phyloP scores from a whole-genome alignment of 2,797 vertebrate genomes.

The Molossus molossus region DNA sequence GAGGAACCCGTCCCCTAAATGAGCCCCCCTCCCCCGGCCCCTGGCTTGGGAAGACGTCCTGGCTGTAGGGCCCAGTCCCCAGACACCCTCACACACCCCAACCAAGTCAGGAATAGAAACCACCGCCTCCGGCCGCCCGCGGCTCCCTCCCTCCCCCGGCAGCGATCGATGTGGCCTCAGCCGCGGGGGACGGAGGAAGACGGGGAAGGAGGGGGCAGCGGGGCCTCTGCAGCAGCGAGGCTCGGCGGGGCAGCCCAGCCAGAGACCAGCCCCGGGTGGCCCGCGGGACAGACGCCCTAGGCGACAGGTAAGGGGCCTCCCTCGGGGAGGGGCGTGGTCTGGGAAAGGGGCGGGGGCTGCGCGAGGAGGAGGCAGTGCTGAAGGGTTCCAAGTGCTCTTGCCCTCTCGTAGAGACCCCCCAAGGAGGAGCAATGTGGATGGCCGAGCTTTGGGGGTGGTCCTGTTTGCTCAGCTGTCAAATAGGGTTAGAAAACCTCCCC shows the following conservation, averaged over 20 bases:
- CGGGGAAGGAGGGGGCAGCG: slow-evolving; percentile 66
- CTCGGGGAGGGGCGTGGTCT: slow-evolving; percentile 51
- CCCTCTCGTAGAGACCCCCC: neutral
- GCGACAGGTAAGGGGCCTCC: slow-evolving; percentile 73
- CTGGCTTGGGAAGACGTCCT: neutral
- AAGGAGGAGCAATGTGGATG: neutral
- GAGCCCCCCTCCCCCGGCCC: neutral
- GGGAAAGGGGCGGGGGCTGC: neutral
- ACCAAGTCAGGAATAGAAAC: slow-evolving; percentile 81
- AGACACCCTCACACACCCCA: slow-evolving; percentile 23
- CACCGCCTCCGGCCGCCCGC: slow-evolving; percentile 74
- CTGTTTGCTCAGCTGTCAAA: slow-evolving; percentile 32
- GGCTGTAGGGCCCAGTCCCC: slow-evolving; percentile 22
- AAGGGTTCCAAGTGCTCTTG: fast-evolving
- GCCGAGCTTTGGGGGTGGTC: neutral
- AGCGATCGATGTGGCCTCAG: slow-evolving; percentile 84
- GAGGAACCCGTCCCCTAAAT: neutral
- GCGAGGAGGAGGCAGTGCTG: neutral
- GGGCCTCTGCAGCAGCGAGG: slow-evolving; percentile 63
- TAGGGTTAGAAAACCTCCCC: slow-evolving; percentile 22
- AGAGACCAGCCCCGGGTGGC: slow-evolving; percentile 29
- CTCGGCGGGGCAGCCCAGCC: neutral
- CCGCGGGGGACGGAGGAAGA: slow-evolving; percentile 69
- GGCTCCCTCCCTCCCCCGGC: slow-evolving; percentile 67
- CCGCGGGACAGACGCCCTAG: neutral